Evolutionary conservation across 2,797 vertebrate genomes (phyloP), one percentile per base, ranked within the genome.

Genomic region (Syngnathus rostellatus): DNA sequence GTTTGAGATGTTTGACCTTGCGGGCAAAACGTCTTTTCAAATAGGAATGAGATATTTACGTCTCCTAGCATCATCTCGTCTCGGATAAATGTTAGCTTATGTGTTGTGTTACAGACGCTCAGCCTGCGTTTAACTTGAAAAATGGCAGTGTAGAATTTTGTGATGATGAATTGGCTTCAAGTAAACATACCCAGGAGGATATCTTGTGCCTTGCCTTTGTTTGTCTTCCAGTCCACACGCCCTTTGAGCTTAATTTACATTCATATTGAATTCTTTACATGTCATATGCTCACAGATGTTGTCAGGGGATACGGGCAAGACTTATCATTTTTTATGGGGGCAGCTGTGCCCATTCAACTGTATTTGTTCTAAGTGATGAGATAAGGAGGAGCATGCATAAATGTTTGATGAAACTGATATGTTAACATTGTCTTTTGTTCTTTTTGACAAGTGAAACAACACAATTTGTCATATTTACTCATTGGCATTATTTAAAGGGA

Each of bases 171-270:
- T 67, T 2, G 17, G 31, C 66, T 69, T 63, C 67, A 77, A 85
- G 78, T 72, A 6, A 64, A 72, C 64, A 63, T 66, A 55, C 72
- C 75, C 59, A 23, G 68, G 68, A 71, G 80, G 41, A 68, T 38
- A 4, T 3, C 31, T 31, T 62, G 57, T 65, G 70, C 39, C 19
- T 59, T 68, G 16, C 45, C 45, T 66, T 67, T 62, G 23, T 46
- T 25, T 61, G 16, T 12, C 46, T 21, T 37, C n/a, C 65, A 31
- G 71, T 62, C 45, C 16, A 43, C 68, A 72, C 77, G 77, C 81
- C 78, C 83, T 84, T 80, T 74, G 64, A 74, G 72, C 74, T 81
- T 85, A 74, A 88, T 88, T 90, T 88, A 81, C 83, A 89, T 89
- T 86, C 86, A 87, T 83, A 87, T 88, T 86, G 86, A 85, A 82